Percentiles rank a stretch among this genome's conserved stretches.
Conservation (phyloP, 1,140 invertebrate genomes). For the Drosophila nigromelanica region DNA sequence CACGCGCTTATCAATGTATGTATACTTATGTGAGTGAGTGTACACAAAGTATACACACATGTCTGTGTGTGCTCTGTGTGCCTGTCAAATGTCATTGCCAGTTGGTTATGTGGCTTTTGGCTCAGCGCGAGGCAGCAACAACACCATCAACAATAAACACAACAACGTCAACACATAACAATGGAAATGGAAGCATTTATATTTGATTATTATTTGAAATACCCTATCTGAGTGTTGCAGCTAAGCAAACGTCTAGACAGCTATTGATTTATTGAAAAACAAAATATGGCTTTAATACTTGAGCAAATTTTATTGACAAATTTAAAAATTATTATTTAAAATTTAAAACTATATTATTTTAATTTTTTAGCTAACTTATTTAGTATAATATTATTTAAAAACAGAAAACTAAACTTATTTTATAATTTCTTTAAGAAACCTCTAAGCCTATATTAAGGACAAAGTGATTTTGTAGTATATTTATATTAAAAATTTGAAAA, state of each 20-base stretch:
- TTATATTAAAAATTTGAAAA: no score
- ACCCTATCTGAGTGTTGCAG: slow-evolving; percentile 12
- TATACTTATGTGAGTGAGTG: slow-evolving; percentile 38
- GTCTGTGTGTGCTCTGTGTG: slow-evolving; percentile 9
- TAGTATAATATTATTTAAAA: not conserved
- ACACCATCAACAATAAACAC: slow-evolving; percentile 56
- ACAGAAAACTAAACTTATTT: no score
- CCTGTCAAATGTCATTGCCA: slow-evolving; percentile 77
- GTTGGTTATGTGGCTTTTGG: slow-evolving; percentile 74
- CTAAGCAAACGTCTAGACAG: not conserved
- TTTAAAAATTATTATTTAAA: no score
- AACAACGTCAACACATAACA: slow-evolving; percentile 68
- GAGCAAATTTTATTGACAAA: no score
- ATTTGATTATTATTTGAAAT: slow-evolving; percentile 69
- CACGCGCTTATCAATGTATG: slow-evolving; percentile 64
- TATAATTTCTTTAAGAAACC: no score
- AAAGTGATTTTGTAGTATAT: no score
- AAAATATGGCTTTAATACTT: not conserved
- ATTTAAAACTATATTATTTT: not conserved
- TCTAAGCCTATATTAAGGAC: no score
- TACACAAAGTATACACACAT: slow-evolving; percentile 39
- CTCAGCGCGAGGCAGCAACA: slow-evolving; percentile 43
- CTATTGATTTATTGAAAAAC: not conserved
- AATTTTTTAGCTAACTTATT: not conserved
- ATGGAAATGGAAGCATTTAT: slow-evolving; percentile 71